Base-by-base conservation (phyloP, 2,888 invertebrate genomes). In the Harmothoe impar region DNA sequence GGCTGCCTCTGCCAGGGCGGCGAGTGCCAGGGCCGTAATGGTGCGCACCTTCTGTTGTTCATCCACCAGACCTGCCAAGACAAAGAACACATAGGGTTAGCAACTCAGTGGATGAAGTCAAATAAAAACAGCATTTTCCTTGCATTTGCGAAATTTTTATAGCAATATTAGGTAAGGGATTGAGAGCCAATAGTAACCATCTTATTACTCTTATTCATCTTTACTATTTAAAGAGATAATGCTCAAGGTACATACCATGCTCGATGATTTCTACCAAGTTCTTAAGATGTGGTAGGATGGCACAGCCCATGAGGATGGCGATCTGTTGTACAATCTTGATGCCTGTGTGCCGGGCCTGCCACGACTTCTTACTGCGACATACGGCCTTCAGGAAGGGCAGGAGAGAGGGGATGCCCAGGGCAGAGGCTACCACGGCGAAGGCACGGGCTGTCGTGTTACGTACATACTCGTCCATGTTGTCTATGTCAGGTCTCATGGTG, bases 241-340 rank as follows among this genome's bases (percentile, higher is more conserved):
- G 43, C 10, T 43, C n/a, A n/a, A n/a, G n/a, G n/a, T n/a, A 52
- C 96, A 96, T 96, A 97, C 99, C 99, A 95, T 99, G 99, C 96
- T 99, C 99, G 95, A 99, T 99, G 96, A 99, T 99, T 97, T 99
- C 99, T 15, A 99, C 99, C 91, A 99, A 97, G 86, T 98, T 98
- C 96, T 99, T 99, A 90, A 99, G 97, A 97, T 99, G 99, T 0
- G 99, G 99, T 93, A 99, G 96, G 94, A 99, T 99, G 51, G 99
- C 99, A 95, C 99, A 99, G 12, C 99, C 99, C 99, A 99, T 99
- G 51, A 99, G 96, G 95, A 99, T 99, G 84, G 99, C 99, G 93
- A 99, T 99, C 96, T 99, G 99, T 96, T 99, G 99, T 0, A 99
- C 99, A 95, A 99, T 99, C 96, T 99, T 99, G 92, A 99, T 99